Conservation (phyloP, 2,888 invertebrate species). For the Dioctria linearis region DNA sequence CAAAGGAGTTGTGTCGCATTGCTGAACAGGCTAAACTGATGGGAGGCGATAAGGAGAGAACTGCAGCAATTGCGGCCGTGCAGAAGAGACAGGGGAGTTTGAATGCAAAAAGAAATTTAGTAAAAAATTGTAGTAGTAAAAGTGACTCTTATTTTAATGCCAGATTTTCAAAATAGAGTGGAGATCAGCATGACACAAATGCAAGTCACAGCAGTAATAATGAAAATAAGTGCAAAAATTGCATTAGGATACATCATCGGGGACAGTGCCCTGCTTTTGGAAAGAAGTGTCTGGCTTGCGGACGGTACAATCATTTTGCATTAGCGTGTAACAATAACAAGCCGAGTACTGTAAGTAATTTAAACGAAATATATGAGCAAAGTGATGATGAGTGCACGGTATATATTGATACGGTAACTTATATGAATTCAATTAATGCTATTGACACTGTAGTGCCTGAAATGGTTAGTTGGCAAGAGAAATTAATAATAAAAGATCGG, state of each 20-base stretch:
- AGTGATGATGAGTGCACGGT: too few species aligned
- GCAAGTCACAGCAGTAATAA: slow-evolving; percentile 26
- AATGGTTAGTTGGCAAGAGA: too few species aligned
- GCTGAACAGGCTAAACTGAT: slow-evolving; percentile 34
- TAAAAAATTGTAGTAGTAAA: background rate
- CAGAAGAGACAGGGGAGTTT: slow-evolving; percentile 33
- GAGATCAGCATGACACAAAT: slow-evolving; percentile 34
- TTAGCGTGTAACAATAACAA: background rate
- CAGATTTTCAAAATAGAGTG: slow-evolving; percentile 49
- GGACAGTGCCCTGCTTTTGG: slow-evolving; percentile 47
- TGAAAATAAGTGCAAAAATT: slow-evolving; percentile 39
- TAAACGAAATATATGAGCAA: too few species aligned
- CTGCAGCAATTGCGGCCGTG: slow-evolving; percentile 22
- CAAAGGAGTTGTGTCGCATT: background rate
- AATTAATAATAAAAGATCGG: too few species aligned
- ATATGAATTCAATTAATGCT: too few species aligned
- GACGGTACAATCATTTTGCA: slow-evolving; percentile 51
- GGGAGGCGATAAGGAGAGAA: slow-evolving; percentile 46
- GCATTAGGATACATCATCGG: slow-evolving; percentile 39
- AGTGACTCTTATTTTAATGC: slow-evolving; percentile 39
- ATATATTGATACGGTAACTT: too few species aligned
- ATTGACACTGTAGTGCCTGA: too few species aligned
- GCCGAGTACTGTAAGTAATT: too few species aligned
- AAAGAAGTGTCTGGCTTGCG: slow-evolving; percentile 43
- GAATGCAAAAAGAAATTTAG: too few species aligned